Evolutionary conservation across 23 tunicate species (phyloP), one percentile per base, ranked within the genome.

Genomic region (Ciona savignyi): DNA sequence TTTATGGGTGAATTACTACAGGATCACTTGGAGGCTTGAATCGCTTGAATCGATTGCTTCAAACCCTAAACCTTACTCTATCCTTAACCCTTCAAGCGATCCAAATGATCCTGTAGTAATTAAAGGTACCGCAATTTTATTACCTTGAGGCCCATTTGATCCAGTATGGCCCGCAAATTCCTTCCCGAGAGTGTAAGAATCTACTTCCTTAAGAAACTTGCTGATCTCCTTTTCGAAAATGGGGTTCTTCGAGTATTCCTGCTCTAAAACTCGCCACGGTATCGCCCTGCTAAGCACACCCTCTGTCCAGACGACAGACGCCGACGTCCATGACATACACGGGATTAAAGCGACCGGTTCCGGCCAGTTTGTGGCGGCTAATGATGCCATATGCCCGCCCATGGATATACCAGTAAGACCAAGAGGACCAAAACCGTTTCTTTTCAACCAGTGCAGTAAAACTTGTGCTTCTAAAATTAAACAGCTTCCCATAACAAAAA

Each of bases 361-460:
- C 0, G 93, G 87, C 83, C 87, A 92, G 68, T 76, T 81, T 22
- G 98, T 85, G 29, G 93, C 98, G 1, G 93, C 98, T 23, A 92
- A 75, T 2, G 93, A 80, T 28, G 98, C 98, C 93, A 85, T 92
- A 51, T 92, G 98, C 2, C 98, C 98, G 33, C 98, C 98, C 93
- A 92, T 85, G 9, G 98, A 92, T 24, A 92, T 81, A 1, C 98
- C 98, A 60, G 98, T 92, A 2, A 92, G 68, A 0, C 98, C 98
- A 29, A 92, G 85, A 1, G 89, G 89, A 22, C 90, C 90, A 79
- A 70, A 90, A 24, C 90, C 90, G 20, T 62, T 31, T 64, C 74
- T 48, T 76, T 80, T 84, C 30, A 92, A 70, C 98, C 98, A 92
- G 60, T 92, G 81, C n/a, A 85, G 73, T 4, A 92, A 70, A 31